These are phyloP conservation scores for Stegodyphus mimosarum DNA, from an alignment of 1,140 invertebrate genomes.

Conservation along the genomic window DNA sequence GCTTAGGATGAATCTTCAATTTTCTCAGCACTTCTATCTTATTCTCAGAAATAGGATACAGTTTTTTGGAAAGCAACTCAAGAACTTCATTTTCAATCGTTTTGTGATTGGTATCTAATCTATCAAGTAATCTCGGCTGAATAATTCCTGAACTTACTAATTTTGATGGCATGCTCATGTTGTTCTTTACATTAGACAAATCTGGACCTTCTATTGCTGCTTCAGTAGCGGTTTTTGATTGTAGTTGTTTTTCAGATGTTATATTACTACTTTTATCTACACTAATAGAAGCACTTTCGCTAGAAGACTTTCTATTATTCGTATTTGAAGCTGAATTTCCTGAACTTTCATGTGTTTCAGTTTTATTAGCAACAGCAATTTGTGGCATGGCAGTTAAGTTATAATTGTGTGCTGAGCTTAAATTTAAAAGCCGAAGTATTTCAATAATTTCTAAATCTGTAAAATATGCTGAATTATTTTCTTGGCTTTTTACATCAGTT, in stretches of 20 bases:
- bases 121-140: conserved; percentile 36
- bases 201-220: not conserved
- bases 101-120: not conserved
- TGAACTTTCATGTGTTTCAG: not conserved
- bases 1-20: conserved; percentile 20
- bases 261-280: not conserved
- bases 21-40: conserved; percentile 33
- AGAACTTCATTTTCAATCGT: conserved; percentile 31
- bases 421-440: not conserved
- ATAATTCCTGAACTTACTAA: conserved; percentile 39
- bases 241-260: not conserved
- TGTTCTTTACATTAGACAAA: not conserved
- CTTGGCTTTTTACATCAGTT: not conserved
- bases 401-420: too few relatives aligned
- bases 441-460: not conserved
- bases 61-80: not conserved
- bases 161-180: not conserved
- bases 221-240: not conserved
- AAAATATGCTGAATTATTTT: not conserved
- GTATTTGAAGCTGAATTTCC: not conserved
- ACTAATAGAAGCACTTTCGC: not conserved
- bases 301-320: not conserved
- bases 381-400: not conserved
- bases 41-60: not conserved
- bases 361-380: not conserved